Base-by-base conservation (phyloP, 2,888 invertebrate genomes). In the Drosophila paranaensis region DNA sequence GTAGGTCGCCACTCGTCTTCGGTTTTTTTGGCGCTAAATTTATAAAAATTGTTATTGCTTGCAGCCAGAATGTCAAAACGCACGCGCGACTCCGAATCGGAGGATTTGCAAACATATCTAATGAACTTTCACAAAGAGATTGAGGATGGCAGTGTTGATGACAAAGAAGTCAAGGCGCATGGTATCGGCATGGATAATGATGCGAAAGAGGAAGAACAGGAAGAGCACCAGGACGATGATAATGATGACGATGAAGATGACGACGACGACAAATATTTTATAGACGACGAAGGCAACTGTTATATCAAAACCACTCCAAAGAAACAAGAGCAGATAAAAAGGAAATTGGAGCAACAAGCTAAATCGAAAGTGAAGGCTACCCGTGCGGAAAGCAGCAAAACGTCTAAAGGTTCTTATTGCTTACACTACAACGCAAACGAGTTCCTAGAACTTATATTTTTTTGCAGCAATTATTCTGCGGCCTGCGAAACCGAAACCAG, bases 81-180 rank as follows among this genome's bases (percentile, higher is more conserved):
- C 35, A 61, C 51, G 42, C 76, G 70, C n/a, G 58, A 71, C 51
- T 30, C 60, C 2, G 74, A 91, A 40, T 58, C 79, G 0, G 92
- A 92, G 48, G 93, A 94, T 85, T 95, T 97, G 77, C 96, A 97
- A 90, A 95, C 95, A 51, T 97, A 97, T 89, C 93, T 97, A 77
- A 96, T 96, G 70, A 96, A 96, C 20, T 97, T 97, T 90, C 96
- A 97, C 86, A 96, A 96, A 89, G 96, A 97, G 92, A 96, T 96
- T 76, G 95, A 95, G 81, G 94, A 94, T 33, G 94, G 93, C 65
- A 72, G 27, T 30, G 62, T 61, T 6, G 81, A 79, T 11, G 75
- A 64, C 14, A 78, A 74, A 27, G 70, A 77, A 20, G 53, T 64
- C 16, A 70, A 72, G 33, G 56, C 66, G 51, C 65, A 63, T 16